Base-by-base conservation (phyloP, 2,888 invertebrate species). In the Drosophila limbata region DNA sequence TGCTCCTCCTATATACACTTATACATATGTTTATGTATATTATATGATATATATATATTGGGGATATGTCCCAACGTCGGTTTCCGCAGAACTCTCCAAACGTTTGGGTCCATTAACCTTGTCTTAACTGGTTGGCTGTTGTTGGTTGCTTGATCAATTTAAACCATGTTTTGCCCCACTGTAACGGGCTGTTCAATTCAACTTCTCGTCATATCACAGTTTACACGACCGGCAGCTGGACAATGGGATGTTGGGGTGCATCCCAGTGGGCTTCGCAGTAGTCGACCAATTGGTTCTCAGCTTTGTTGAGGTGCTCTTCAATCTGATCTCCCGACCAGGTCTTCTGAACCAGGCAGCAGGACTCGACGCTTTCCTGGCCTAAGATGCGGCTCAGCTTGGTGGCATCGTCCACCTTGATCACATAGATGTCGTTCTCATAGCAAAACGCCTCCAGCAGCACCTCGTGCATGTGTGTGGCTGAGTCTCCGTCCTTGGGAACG, bases 391-490 rank as follows among this genome's bases (percentile, higher is more conserved):
- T 92, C 45, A 93, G 74, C 84, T 94, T 94, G 80, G 93, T 92
- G 48, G 93, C 92, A 70, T 93, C 93, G 79, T 94, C 94, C 51
- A 94, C 95, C 93, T 96, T 95, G 75, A 96, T 94, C 57, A 96
- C 95, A 84, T 95, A 95, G 87, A 96, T 96, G 78, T 95, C 96
- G 73, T 96, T 96, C 91, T 96, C 96, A 40, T 94, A 95, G 91
- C 96, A 96, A 91, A 96, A 96, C 0, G 96, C 96, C 88, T 96
- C 96, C 35, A 96, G 93, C 0, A 96, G 93, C 5, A 96, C 96
- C 89, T 95, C 95, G 85, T 96, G 96, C 94, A 96, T 96, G 89
- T 96, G 96, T 8, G 95, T 95, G 5, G 96, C 95, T 31, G 96
- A 95, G 91, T 96, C 96, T 4, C 95, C 95, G 39, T 94, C 94